Evolutionary conservation across 2,888 invertebrate species (phyloP).

Genomic region (Megaustenia siamemsis): DNA sequence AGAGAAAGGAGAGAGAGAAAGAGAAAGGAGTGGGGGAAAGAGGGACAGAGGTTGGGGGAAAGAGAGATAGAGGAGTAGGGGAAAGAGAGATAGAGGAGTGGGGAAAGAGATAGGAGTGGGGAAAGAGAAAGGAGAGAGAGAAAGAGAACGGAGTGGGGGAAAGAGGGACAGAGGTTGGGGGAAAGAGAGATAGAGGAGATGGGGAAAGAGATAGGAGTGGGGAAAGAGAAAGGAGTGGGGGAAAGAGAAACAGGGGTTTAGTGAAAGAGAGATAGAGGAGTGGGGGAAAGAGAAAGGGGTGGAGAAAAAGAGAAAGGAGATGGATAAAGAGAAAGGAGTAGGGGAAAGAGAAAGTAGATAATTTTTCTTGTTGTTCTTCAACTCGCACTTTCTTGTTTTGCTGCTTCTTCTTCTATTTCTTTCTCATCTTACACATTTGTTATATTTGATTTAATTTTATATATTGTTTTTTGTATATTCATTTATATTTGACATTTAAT

Average conservation of each 20-base stretch:
- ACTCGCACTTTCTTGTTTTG: too few species aligned
- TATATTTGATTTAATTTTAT: too few species aligned
- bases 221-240: neutral
- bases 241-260: neutral
- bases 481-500: neutral
- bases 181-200: neutral
- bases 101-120: neutral
- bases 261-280: neutral
- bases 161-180: neutral
- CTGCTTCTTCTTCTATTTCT: too few species aligned
- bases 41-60: neutral
- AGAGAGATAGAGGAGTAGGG: neutral
- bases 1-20: neutral
- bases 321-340: neutral
- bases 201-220: neutral
- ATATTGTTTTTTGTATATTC: too few species aligned
- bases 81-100: constrained; percentile 22
- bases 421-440: too few species aligned
- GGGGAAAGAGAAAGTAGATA: neutral
- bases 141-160: neutral
- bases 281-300: neutral
- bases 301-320: neutral
- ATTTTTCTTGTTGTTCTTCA: neutral
- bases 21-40: neutral
- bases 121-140: neutral